Evolutionary conservation across 2,888 invertebrate genomes (phyloP).

Genomic region (Carabus problematicus): DNA sequence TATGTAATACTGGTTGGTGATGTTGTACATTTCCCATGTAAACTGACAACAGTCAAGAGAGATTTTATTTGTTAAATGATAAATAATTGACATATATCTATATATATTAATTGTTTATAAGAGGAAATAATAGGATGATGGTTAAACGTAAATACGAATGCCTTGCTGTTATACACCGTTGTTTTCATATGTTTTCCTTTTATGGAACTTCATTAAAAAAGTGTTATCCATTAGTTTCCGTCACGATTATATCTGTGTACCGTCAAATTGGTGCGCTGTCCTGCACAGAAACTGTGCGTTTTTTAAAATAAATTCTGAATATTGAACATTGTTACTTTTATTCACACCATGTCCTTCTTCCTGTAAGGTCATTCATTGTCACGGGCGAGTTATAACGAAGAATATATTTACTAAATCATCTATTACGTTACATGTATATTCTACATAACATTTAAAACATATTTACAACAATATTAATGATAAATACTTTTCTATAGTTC

Average conservation of each 20-base stretch:
- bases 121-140: slow-evolving; percentile 29
- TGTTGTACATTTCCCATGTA: not conserved
- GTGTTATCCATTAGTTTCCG: slow-evolving; percentile 31
- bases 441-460: slow-evolving; percentile 32
- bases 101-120: slow-evolving; percentile 32
- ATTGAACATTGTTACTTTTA: slow-evolving; percentile 35
- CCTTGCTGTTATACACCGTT: slow-evolving; percentile 38
- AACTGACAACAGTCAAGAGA: not conserved
- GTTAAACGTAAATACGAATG: slow-evolving; percentile 36
- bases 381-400: not conserved
- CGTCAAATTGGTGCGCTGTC: slow-evolving; percentile 35
- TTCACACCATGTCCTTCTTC: not conserved
- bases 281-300: slow-evolving; percentile 46
- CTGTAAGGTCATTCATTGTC: too few species aligned
- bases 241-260: slow-evolving; percentile 39
- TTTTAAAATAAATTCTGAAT: slow-evolving; percentile 49
- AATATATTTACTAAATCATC: not conserved
- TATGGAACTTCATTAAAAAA: slow-evolving; percentile 34
- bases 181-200: slow-evolving; percentile 14
- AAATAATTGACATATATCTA: not conserved
- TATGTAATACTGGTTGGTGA: not conserved
- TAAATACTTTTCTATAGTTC: not conserved
- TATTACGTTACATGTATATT: slow-evolving; percentile 17
- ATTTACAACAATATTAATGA: slow-evolving; percentile 26
- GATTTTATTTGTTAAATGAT: slow-evolving; percentile 8